Percentiles rank a stretch among this genome's conserved stretches.
Evolutionary conservation across 37 sponge, comb jelly and placozoan genomes (phyloP).

Genomic region (Mnemiopsis leidyi): DNA sequence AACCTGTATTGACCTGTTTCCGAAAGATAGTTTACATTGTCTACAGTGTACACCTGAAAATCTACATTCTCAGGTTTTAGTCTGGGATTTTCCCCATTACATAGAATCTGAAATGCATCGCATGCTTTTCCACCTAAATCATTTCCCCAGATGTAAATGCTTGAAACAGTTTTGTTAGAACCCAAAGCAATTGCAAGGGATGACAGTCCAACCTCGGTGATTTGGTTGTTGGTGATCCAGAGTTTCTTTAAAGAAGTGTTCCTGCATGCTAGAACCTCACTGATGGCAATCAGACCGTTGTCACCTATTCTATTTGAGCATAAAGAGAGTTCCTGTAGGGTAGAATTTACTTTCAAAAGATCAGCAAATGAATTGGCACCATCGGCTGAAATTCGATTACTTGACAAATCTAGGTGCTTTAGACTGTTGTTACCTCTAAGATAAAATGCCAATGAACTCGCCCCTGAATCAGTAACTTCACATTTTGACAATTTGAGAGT

Average conservation of each 20-base stretch:
- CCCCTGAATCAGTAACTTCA: conserved; percentile 26
- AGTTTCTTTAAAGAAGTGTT: conserved; percentile 7
- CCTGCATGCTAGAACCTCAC: conserved; percentile 4
- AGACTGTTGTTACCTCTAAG: background rate
- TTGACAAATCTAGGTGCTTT: background rate
- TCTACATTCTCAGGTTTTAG: conserved; percentile 4
- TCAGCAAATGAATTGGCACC: conserved; percentile 42
- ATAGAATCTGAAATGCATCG: conserved; percentile 9
- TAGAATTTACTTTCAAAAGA: background rate
- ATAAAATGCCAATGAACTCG: background rate
- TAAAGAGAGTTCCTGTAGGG: background rate
- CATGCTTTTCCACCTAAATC: background rate
- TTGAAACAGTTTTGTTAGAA: conserved; percentile 11
- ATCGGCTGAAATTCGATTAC: conserved; percentile 6
- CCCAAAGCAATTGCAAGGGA: background rate
- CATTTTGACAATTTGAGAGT: conserved; percentile 1
- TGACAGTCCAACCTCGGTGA: conserved; percentile 8
- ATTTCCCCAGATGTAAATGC: conserved; percentile 55
- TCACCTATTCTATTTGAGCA: conserved; percentile 16
- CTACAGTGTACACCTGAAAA: background rate
- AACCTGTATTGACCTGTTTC: background rate
- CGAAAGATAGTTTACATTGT: conserved; percentile 38
- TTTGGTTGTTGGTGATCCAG: conserved; percentile 14
- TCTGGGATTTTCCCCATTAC: conserved; percentile 12
- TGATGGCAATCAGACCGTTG: background rate